Base-by-base conservation (phyloP, 2,888 invertebrate species). In the Eupsilia transversa region DNA sequence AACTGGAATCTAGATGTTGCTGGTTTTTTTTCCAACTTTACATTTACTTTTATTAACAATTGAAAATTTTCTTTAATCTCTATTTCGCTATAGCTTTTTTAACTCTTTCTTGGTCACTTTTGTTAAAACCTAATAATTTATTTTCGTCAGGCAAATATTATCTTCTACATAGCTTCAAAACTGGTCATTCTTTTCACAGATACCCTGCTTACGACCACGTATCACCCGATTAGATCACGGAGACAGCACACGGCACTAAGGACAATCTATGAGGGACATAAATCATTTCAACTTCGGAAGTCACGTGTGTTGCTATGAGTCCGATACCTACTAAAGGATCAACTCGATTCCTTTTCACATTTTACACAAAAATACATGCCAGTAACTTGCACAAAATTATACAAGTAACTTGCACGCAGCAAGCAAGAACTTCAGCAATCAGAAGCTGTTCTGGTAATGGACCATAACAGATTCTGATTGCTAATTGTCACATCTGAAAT, bases 221-320 rank as follows among this genome's bases (percentile, higher is more conserved):
- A 56, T 27, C 38, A 56, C 38, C 54, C 35, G 59, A 68, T 68
- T 68, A 67, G 64, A 79, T 71, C 60, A 72, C 27, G 59, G 17
- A 63, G 54, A 30, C 41, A 72, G 54, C 46, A 23, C 54, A 35
- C 27, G 72, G 74, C 72, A 65, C 65, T 82, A 83, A 86, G 77
- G 80, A 80, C 73, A 84, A 83, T 86, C 65, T 85, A 83, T 82
- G 63, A 68, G 57, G 43, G 35, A 49, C 75, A 87, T 83, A 73
- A 82, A 87, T 88, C 82, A 88, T 80, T 80, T 80, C 75, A 71
- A 72, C 76, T 75, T 77, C 78, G 77, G 61, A 73, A 73, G 49
- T 59, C 75, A 77, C 77, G 64, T 74, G 67, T 61, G 7, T 69
- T 54, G 17, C 33, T 49, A 33, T 33, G 23, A n/a, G 3, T 17